Conservation (phyloP, 2,113 vertebrate species). For the Guaruba guarouba region DNA sequence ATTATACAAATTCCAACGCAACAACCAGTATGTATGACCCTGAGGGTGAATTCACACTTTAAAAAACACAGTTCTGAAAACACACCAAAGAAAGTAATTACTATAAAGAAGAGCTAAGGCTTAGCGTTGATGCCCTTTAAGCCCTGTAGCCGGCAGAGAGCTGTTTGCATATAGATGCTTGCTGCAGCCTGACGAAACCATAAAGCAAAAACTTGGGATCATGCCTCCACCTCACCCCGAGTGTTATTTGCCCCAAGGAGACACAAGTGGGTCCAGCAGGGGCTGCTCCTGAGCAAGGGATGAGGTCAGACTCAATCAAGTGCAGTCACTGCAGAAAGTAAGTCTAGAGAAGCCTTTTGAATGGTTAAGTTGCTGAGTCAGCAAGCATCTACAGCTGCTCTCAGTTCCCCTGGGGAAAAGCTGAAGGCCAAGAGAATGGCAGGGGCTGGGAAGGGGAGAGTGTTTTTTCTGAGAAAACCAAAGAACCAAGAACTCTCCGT, state of each 20-base stretch:
- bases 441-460: background rate
- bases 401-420: background rate
- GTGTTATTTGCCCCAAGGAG: accelerated
- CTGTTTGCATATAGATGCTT: background rate
- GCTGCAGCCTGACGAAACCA: background rate
- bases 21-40: background rate
- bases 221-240: background rate
- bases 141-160: background rate
- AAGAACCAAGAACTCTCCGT: background rate
- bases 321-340: background rate
- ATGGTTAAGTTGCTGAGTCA: background rate
- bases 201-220: background rate
- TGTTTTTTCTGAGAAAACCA: background rate
- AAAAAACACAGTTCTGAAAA: background rate
- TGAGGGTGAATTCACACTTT: background rate
- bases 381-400: background rate
- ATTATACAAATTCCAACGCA: background rate
- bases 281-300: background rate
- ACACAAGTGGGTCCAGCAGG: background rate
- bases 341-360: background rate
- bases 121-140: background rate
- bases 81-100: background rate
- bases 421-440: background rate
- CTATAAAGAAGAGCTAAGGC: background rate
- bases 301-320: background rate